Evolutionary conservation across 2,888 invertebrate genomes (phyloP), one percentile per base, ranked within the genome.

Genomic region (Pterostichus niger): DNA sequence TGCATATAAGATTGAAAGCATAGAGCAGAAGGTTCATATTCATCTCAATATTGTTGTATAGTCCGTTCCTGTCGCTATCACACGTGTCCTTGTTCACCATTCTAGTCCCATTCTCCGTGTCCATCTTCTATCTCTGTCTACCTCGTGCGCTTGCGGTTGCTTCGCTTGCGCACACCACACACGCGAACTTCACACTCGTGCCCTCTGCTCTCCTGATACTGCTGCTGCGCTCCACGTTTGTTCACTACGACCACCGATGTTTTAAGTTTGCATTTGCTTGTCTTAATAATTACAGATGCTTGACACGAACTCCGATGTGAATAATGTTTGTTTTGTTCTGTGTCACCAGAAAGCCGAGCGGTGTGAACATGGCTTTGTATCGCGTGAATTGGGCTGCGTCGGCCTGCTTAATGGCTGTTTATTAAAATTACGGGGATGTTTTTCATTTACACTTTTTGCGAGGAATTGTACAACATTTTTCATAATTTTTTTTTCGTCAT

Each of bases 201-300:
- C 52, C 10, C 13, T 13, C 10, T 64, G 35, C 64, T 64, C 59
- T 49, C 49, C 75, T 75, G 75, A 24, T 49, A n/a, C 44, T 49
- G 6, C 49, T 49, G 75, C 52, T 75, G 49, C 17, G 46, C 13
- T 15, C 17, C 11, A 40, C 44, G 71, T 13, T 15, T 44, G 46
- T 35, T 75, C 75, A 46, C 13, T 75, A 33, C 44, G 75, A 13
- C 33, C 40, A 13, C 73, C 35, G 46, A 76, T 76, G 76, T 76
- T 76, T 76, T 54, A 46, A 76, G 76, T 75, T 76, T 76, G 56
- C 76, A 76, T 76, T 73, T 76, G 35, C 54, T 76, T 76, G 35
- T 40, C 54, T 76, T 49, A 46, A 54, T 76, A 46, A 76, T 76
- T 76, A 31, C 40, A 46, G 73, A 73, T 73, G 73, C 73, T 73